phyloP scores from a whole-genome alignment of 1,140 invertebrate species.

The Muscidifurax raptorellus region DNA sequence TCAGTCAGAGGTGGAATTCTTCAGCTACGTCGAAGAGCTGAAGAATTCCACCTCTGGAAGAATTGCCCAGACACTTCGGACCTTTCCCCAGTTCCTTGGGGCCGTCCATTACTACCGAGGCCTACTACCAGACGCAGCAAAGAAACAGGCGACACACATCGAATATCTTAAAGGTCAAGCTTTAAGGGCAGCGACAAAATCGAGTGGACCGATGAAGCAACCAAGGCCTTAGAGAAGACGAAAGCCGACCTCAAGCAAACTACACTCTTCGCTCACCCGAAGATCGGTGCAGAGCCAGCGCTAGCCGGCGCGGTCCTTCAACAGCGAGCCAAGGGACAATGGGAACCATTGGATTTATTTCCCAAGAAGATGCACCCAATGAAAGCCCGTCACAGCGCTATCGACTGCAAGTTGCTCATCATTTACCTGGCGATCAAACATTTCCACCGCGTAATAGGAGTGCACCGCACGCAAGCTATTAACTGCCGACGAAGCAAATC shows the following conservation, averaged over 20 bases:
- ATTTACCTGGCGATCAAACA: no score
- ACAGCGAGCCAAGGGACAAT: no score
- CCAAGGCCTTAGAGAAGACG: background rate
- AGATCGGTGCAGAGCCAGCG: no score
- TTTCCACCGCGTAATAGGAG: no score
- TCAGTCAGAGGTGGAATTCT: no score
- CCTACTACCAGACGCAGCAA: background rate
- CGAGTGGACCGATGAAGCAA: background rate
- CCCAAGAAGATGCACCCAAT: background rate
- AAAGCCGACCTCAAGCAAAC: background rate
- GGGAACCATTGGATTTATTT: background rate
- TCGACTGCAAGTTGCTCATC: background rate
- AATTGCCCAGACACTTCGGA: no score
- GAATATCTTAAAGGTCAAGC: background rate
- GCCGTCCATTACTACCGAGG: constrained; percentile 22
- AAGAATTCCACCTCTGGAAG: no score
- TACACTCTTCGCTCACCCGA: no score
- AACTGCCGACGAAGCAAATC: no score
- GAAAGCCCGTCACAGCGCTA: background rate
- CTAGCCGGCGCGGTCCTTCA: no score
- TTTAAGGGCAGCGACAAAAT: background rate
- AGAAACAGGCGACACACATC: background rate
- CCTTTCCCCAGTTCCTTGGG: background rate
- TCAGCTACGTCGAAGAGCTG: no score
- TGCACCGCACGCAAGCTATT: no score